A percentile compares a stretch with the other conserved stretches of the same genome.
Conservation (phyloP, 2,888 invertebrate species). For the Sycophila texana region DNA sequence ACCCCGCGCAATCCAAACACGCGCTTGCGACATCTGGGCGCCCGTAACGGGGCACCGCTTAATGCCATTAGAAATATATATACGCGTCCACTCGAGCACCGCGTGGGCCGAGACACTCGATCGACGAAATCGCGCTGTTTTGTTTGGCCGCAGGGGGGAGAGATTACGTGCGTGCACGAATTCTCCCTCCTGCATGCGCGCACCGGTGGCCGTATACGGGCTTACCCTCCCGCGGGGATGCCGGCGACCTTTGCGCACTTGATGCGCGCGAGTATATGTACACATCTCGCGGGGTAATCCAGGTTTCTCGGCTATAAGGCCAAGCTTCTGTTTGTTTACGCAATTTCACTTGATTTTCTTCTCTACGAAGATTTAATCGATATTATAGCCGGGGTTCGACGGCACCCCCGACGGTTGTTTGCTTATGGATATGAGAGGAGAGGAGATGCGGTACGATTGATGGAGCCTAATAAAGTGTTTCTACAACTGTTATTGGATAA, state of each 20-base stretch:
- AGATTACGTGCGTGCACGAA: background rate
- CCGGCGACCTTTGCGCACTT: constrained; percentile 15
- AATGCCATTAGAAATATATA: constrained; percentile 75
- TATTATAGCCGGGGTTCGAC: too few species aligned
- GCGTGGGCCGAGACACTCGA: constrained; percentile 41
- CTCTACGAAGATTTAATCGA: background rate
- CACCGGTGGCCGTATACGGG: constrained; percentile 14
- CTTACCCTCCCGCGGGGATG: constrained; percentile 21
- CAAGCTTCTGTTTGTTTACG: constrained; percentile 28
- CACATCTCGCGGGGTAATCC: constrained; percentile 4
- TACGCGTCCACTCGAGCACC: constrained; percentile 54
- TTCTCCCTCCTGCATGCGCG: too few species aligned
- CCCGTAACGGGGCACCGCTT: constrained; percentile 74
- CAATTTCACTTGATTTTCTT: constrained; percentile 42
- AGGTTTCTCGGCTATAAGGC: background rate
- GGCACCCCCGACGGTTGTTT: background rate
- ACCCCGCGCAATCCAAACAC: constrained; percentile 67
- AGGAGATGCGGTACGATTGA: background rate
- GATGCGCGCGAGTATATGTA: background rate
- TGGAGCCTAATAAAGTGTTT: background rate
- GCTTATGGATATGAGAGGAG: constrained; percentile 10
- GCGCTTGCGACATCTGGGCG: constrained; percentile 66
- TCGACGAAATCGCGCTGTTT: constrained; percentile 48
- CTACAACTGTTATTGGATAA: background rate
- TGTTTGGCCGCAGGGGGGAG: constrained; percentile 36